Percentiles rank a stretch among this genome's conserved stretches.
Evolutionary conservation across 1,140 invertebrate species (phyloP).

Genomic region (Oncopodura yosiiana): DNA sequence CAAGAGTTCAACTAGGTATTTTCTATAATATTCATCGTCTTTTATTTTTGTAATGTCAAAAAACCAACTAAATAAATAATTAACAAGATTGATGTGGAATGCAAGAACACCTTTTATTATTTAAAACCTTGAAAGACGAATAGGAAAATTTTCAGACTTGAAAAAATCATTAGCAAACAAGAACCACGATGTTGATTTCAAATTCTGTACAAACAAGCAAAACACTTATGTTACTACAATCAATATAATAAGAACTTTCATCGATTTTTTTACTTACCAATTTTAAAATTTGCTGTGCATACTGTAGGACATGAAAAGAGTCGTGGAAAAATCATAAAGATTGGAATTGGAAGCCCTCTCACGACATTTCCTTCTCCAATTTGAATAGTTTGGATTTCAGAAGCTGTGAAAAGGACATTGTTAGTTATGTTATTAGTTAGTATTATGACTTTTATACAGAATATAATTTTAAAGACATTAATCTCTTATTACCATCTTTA

Average conservation of each 20-base stretch:
- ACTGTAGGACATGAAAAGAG: conserved; percentile 91
- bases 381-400: conserved; percentile 96
- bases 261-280: conserved; percentile 54
- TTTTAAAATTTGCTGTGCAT: conserved; percentile 85
- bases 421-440: not conserved
- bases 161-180: conserved; percentile 88
- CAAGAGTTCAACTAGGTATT: too few species aligned
- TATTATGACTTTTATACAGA: not conserved
- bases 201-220: conserved; percentile 66
- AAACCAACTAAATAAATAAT: too few species aligned
- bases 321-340: conserved; percentile 90
- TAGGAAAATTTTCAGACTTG: conserved; percentile 92
- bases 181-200: conserved; percentile 85
- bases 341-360: conserved; percentile 70
- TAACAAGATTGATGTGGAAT: too few species aligned
- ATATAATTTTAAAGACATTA: not conserved
- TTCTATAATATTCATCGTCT: too few species aligned
- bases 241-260: not conserved
- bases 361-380: conserved; percentile 85
- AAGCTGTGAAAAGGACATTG: conserved; percentile 53
- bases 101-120: not conserved
- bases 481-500: conserved; percentile 61
- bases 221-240: not conserved
- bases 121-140: conserved; percentile 57
- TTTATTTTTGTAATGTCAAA: too few species aligned